phyloP scores from a whole-genome alignment of 2,797 vertebrate species.

The Scolopax rusticola region DNA sequence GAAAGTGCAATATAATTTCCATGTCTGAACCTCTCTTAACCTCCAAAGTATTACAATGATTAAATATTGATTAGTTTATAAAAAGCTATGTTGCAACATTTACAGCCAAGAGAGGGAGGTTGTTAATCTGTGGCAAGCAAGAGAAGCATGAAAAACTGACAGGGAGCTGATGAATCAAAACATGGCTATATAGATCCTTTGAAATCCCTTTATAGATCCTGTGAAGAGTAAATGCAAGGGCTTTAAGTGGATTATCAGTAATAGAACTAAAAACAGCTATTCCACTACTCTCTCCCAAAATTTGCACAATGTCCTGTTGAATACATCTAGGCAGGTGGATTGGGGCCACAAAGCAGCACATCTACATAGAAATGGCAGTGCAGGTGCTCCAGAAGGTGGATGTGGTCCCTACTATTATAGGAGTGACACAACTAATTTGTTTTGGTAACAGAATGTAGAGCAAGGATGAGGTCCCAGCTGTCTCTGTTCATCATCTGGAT shows the following conservation, averaged over 20 bases:
- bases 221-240: background rate
- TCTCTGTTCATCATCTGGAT: conserved; percentile 52
- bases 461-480: conserved; percentile 46
- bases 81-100: conserved; percentile 24
- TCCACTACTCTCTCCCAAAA: background rate
- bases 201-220: conserved; percentile 21
- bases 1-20: conserved; percentile 39
- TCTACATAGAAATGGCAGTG: background rate
- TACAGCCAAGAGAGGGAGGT: background rate
- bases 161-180: conserved; percentile 17
- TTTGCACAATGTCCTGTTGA: background rate
- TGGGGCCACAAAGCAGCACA: background rate
- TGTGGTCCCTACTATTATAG: background rate
- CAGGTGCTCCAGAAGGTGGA: conserved; percentile 4
- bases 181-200: background rate
- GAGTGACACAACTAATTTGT: conserved; percentile 14
- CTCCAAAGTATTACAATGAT: conserved; percentile 59
- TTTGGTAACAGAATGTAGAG: conserved; percentile 16
- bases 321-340: background rate
- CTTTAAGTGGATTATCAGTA: background rate
- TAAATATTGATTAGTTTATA: conserved; percentile 68
- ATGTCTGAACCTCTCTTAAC: conserved; percentile 44
- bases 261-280: background rate
- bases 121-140: conserved; percentile 26
- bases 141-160: background rate